These are phyloP conservation scores for Diarsia brunnea DNA, from an alignment of 2,888 invertebrate genomes.

Conservation along the genomic window DNA sequence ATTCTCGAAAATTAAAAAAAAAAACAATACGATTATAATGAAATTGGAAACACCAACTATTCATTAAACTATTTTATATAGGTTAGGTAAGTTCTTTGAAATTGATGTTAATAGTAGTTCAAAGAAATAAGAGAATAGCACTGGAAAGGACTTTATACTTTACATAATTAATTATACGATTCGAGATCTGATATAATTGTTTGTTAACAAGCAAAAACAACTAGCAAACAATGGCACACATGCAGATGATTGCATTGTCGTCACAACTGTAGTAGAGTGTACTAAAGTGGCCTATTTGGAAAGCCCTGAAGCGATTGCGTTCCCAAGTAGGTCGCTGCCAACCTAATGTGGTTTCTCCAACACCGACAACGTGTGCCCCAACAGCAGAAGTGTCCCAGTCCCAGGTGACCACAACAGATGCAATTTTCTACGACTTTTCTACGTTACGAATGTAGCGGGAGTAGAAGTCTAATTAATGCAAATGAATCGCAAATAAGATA, in stretches of 20 bases:
- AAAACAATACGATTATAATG: conserved; percentile 1
- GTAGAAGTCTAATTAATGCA: background rate
- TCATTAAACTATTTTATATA: conserved; percentile 6
- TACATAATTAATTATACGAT: conserved; percentile 10
- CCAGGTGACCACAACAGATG: too few relatives aligned
- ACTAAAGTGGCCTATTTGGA: too few relatives aligned
- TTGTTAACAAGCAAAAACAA: background rate
- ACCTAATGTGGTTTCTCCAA: too few relatives aligned
- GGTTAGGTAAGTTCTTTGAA: background rate
- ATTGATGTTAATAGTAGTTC: conserved; percentile 11
- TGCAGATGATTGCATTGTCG: background rate
- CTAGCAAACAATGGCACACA: background rate
- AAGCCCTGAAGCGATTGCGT: too few relatives aligned
- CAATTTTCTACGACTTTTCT: background rate
- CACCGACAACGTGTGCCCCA: too few relatives aligned
- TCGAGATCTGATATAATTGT: background rate
- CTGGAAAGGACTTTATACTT: background rate
- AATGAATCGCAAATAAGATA: background rate
- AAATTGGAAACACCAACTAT: background rate
- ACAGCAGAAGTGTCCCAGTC: too few relatives aligned
- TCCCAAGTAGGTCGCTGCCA: too few relatives aligned
- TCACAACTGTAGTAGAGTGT: too few relatives aligned
- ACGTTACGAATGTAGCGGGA: background rate
- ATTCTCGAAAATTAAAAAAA: conserved; percentile 10
- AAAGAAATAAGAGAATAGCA: background rate